These are phyloP conservation scores for Eleginops maclovinus DNA, from an alignment of 2,113 vertebrate species.

Conservation along the genomic window DNA sequence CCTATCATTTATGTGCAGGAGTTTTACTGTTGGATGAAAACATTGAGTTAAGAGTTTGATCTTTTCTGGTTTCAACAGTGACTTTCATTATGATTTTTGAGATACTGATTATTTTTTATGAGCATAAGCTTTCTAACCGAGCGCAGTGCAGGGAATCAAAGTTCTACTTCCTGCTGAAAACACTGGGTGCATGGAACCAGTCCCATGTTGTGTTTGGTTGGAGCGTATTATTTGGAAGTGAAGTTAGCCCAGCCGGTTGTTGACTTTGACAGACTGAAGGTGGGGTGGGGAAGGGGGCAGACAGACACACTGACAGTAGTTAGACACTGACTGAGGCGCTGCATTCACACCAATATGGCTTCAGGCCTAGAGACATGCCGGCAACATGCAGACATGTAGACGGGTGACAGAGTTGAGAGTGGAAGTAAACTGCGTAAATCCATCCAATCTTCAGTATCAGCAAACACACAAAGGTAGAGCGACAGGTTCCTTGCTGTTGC, in stretches of 20 bases:
- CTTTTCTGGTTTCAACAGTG: too few relatives aligned
- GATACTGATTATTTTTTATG: too few relatives aligned
- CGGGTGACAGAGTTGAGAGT: neutral
- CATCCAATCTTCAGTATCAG: neutral
- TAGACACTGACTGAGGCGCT: slow-evolving; percentile 40
- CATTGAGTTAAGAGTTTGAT: too few relatives aligned
- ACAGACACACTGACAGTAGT: slow-evolving; percentile 43
- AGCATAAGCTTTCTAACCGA: too few relatives aligned
- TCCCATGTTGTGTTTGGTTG: too few relatives aligned
- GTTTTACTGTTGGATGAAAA: too few relatives aligned
- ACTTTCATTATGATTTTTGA: too few relatives aligned
- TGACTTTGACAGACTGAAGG: neutral
- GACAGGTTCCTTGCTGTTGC: neutral
- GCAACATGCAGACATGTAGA: slow-evolving; percentile 40
- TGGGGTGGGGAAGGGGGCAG: neutral
- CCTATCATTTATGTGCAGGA: too few relatives aligned
- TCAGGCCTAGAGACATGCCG: slow-evolving; percentile 45
- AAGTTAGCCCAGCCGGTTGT: slow-evolving; percentile 28
- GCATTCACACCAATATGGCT: slow-evolving; percentile 73
- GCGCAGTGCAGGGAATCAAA: too few relatives aligned
- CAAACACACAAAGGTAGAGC: neutral
- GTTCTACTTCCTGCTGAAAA: too few relatives aligned
- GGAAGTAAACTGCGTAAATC: neutral
- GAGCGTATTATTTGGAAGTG: too few relatives aligned
- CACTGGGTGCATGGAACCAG: too few relatives aligned